phyloP scores from a whole-genome alignment of 2,797 vertebrate genomes.

The Oreochromis grahami region DNA sequence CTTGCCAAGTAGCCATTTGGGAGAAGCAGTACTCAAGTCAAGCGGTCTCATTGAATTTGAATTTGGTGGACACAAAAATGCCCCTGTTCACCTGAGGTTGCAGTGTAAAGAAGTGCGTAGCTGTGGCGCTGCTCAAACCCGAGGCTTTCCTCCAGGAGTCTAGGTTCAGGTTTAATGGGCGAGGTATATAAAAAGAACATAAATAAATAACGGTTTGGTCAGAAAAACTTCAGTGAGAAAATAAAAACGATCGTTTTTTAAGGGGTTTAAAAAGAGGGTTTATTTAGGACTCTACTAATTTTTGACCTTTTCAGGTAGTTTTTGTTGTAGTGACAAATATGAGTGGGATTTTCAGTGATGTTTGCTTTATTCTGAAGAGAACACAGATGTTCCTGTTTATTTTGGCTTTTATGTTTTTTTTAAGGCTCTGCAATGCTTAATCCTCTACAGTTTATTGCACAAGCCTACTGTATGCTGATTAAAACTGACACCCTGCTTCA shows the following conservation, averaged over 20 bases:
- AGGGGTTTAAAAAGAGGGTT: background rate
- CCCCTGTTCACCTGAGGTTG: background rate
- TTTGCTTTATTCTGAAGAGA: background rate
- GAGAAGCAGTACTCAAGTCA: background rate
- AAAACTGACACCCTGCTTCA: slow-evolving; percentile 39
- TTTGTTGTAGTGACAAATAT: background rate
- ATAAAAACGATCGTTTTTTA: background rate
- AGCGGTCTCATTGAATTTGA: background rate
- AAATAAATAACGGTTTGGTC: background rate
- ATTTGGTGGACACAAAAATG: background rate
- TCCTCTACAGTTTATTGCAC: background rate
- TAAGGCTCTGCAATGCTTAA: background rate
- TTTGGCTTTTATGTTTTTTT: background rate
- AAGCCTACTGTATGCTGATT: slow-evolving; percentile 3
- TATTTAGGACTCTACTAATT: background rate
- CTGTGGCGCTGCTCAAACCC: background rate
- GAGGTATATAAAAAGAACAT: background rate
- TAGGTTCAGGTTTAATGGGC: background rate
- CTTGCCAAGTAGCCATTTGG: background rate
- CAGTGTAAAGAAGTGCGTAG: background rate
- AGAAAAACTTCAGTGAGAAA: background rate
- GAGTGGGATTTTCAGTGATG: background rate
- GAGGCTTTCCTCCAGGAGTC: background rate
- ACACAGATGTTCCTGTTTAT: background rate
- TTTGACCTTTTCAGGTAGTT: background rate